These are phyloP conservation scores for Catalaphyllia jardinei DNA, from an alignment of 64 coral and sea anemone genomes.

Conservation along the genomic window DNA sequence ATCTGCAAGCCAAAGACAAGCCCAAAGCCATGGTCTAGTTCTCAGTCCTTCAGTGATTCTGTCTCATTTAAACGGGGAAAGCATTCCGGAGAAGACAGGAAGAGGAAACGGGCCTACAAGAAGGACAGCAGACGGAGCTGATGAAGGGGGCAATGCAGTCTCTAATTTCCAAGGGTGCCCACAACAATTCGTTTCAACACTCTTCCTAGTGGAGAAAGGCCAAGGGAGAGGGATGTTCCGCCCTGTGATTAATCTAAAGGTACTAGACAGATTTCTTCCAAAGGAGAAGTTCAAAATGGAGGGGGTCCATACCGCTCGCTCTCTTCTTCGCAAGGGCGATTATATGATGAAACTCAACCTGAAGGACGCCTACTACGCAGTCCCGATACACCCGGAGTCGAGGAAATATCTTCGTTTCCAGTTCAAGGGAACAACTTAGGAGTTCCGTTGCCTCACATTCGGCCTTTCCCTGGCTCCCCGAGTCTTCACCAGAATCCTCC, in stretches of 20 bases:
- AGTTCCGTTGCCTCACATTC: slow-evolving; percentile 54
- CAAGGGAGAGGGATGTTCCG: slow-evolving; percentile 18
- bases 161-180: slow-evolving; percentile 56
- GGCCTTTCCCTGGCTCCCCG: slow-evolving; percentile 37
- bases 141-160: neutral
- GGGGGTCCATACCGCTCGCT: slow-evolving; percentile 19
- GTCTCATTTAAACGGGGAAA: slow-evolving; percentile 1
- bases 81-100: slow-evolving; percentile 17
- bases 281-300: slow-evolving; percentile 57
- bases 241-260: slow-evolving; percentile 45
- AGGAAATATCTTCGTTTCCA: slow-evolving; percentile 47
- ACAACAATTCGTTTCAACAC: slow-evolving; percentile 51
- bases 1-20: slow-evolving; percentile 45
- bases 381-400: slow-evolving; percentile 23
- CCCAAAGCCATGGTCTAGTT: neutral
- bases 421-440: slow-evolving; percentile 14
- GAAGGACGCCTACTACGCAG: neutral
- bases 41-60: slow-evolving; percentile 55
- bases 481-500: slow-evolving; percentile 38
- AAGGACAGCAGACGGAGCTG: neutral
- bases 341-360: slow-evolving; percentile 51
- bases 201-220: slow-evolving; percentile 60
- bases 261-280: slow-evolving; percentile 39
- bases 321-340: slow-evolving; percentile 15
- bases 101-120: slow-evolving; percentile 13